Evolutionary conservation across 2,797 vertebrate species (phyloP), one percentile per base, ranked within the genome.

Genomic region (Tragelaphus oryx): DNA sequence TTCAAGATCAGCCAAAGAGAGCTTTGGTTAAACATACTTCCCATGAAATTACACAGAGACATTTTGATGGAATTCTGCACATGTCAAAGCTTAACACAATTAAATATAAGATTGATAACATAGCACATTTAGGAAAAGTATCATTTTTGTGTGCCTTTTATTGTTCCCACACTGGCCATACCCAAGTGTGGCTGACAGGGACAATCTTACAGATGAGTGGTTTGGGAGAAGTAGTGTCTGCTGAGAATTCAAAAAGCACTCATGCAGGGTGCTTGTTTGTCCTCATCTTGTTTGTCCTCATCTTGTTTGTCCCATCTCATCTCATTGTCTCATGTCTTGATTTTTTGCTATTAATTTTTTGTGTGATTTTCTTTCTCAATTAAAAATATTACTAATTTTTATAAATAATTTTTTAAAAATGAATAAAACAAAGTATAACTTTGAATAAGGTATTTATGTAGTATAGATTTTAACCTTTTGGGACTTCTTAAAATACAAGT

Each of bases 111-210:
- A 90, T 78, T 89, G 79, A 90, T 37, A 85, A 33, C 74, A 75
- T 26, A 71, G 62, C 68, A 68, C 37, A 30, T 87, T 85, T 89
- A 81, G 7, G 57, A 87, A 83, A 86, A 37, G 28, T 59, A 8
- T 12, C 48, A 22, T 60, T 94, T 95, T 80, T 89, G 11, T 88
- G n/a, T 76, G 41, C 10, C 59, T 95, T 96, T 96, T 52, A 87
- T 76, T 57, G 22, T 71, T 92, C 62, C 30, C 50, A 28, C 8
- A 44, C n/a, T 50, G 37, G n/a, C 78, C 59, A 54, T 44, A 87
- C 3, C 37, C 92, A 75, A 54, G 83, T 59, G 50, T 18, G 10
- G 22, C n/a, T 82, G 59, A 48, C 22, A 5, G 30, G 50, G 93
- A 57, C n/a, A 55, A 74, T 91, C 94, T 93, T 85, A 81, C 4